Evolutionary conservation across 1,140 invertebrate genomes (phyloP).

Genomic region (Scaptomyza pallida): DNA sequence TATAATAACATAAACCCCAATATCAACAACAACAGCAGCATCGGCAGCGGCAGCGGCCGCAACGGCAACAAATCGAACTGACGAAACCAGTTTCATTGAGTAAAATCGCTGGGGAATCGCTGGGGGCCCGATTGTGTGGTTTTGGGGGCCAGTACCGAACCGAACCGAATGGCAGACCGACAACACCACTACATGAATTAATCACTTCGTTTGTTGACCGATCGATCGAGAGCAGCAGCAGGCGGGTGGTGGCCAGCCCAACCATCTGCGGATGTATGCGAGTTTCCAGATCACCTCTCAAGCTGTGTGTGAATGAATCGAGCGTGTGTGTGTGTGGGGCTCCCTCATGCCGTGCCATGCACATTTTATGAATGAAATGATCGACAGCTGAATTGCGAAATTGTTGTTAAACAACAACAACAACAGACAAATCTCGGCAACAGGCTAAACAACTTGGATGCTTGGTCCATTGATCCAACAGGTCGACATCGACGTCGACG

Average conservation of each 20-base stretch:
- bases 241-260: constrained; percentile 63
- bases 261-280: constrained; percentile 69
- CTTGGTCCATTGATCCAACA: constrained; percentile 69
- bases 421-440: constrained; percentile 53
- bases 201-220: constrained; percentile 78
- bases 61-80: constrained; percentile 55
- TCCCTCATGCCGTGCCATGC: constrained; percentile 43
- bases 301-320: constrained; percentile 31
- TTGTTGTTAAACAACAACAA: constrained; percentile 75
- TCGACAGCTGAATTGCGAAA: constrained; percentile 83
- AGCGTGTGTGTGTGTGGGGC: constrained; percentile 28
- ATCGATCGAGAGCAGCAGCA: constrained; percentile 47
- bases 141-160: constrained; percentile 10
- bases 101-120: constrained; percentile 66
- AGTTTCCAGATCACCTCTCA: constrained; percentile 70
- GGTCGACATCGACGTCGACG: constrained; percentile 48
- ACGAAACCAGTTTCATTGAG: constrained; percentile 82
- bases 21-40: constrained; percentile 64
- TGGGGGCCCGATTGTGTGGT: constrained; percentile 28
- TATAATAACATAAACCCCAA: constrained; percentile 82
- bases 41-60: constrained; percentile 29
- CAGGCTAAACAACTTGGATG: constrained; percentile 26
- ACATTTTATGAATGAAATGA: constrained; percentile 83
- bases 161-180: constrained; percentile 7
- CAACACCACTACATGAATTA: constrained; percentile 79